These are phyloP conservation scores for Eurystomus gularis DNA, from an alignment of 2,113 vertebrate species.

Conservation along the genomic window DNA sequence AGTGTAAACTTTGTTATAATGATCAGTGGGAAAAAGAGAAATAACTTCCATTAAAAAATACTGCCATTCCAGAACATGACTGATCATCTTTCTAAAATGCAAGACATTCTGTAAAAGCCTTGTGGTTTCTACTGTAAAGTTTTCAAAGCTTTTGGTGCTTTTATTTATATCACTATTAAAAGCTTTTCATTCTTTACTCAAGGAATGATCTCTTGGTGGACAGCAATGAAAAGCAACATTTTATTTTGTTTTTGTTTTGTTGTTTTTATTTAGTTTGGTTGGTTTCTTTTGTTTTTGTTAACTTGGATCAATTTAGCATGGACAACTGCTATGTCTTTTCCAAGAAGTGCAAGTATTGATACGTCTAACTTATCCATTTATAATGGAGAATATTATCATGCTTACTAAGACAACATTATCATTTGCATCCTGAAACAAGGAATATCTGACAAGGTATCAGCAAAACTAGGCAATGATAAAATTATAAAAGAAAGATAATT, in stretches of 20 bases:
- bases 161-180: neutral
- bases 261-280: no score
- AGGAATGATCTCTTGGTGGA: neutral
- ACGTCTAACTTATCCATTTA: neutral
- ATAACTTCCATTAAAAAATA: no score
- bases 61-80: no score
- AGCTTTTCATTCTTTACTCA: neutral
- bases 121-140: no score
- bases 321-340: neutral
- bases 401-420: neutral
- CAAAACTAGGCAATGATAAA: neutral
- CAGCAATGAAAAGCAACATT: no score
- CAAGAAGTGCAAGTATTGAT: neutral
- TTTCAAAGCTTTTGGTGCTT: neutral
- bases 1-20: no score
- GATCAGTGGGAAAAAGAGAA: no score
- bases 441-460: neutral
- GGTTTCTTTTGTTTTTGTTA: no score
- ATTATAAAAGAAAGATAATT: neutral
- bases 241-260: no score
- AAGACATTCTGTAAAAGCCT: no score
- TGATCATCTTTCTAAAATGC: no score
- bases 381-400: neutral
- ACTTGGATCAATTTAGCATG: neutral
- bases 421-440: neutral